Evolutionary conservation across 1,140 invertebrate species (phyloP).

Genomic region (Drosophila lowei): DNA sequence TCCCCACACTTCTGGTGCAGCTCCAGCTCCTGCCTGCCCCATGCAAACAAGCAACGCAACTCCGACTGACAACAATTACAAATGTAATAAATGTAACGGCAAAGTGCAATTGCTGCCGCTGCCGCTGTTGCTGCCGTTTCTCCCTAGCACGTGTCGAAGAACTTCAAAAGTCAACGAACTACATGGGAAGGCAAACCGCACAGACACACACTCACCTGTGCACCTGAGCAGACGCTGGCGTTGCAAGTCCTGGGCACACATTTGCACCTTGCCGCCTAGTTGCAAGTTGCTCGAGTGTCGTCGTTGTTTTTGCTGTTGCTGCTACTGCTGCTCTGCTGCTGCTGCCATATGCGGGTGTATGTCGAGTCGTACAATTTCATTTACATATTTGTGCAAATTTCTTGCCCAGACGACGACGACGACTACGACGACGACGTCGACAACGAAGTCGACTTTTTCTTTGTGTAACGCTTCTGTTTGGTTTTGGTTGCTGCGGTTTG

Average conservation of each 20-base stretch:
- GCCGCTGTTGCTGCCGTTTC: not conserved
- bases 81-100: slow-evolving; percentile 78
- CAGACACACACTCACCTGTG: slow-evolving; percentile 23
- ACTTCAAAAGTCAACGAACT: slow-evolving; percentile 80
- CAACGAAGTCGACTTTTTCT: slow-evolving; percentile 77
- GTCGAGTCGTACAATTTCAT: slow-evolving; percentile 75
- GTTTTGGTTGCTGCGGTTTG: slow-evolving; percentile 76
- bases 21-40: not conserved
- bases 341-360: slow-evolving; percentile 47
- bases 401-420: slow-evolving; percentile 56
- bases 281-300: slow-evolving; percentile 63
- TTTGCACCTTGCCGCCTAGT: slow-evolving; percentile 68
- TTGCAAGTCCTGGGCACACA: slow-evolving; percentile 29
- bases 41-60: slow-evolving; percentile 26
- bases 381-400: slow-evolving; percentile 76
- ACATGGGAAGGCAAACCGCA: slow-evolving; percentile 57
- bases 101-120: slow-evolving; percentile 62
- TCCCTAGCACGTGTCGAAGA: slow-evolving; percentile 24
- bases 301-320: slow-evolving; percentile 37
- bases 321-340: slow-evolving; percentile 38
- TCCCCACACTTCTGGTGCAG: not conserved
- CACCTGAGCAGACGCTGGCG: too few relatives aligned
- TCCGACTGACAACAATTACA: slow-evolving; percentile 78
- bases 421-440: slow-evolving; percentile 59
- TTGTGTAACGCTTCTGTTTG: slow-evolving; percentile 77